Conservation (phyloP, 2,888 invertebrate species). For the Eupithecia exiguata region DNA sequence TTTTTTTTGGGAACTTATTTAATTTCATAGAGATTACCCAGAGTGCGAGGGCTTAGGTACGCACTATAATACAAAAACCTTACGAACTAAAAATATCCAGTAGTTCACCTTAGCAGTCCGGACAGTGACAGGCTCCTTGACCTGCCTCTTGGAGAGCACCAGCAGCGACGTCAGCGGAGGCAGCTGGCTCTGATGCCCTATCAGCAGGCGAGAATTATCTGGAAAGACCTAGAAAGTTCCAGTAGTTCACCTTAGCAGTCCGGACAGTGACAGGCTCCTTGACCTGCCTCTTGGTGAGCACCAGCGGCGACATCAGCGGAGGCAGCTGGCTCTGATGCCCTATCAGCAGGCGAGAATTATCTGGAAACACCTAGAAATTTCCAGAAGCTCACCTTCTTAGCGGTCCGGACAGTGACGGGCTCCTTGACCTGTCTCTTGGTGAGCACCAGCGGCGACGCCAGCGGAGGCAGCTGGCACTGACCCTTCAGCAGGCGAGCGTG, state of each 20-base stretch:
- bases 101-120: constrained; percentile 47
- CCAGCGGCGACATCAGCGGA: constrained; percentile 73
- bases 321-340: constrained; percentile 75
- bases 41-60: too few relatives aligned
- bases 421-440: constrained; percentile 67
- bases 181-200: constrained; percentile 72
- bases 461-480: constrained; percentile 73
- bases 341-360: constrained; percentile 55
- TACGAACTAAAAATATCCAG: not conserved
- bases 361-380: not conserved
- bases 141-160: constrained; percentile 53
- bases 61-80: too few relatives aligned
- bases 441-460: constrained; percentile 75
- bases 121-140: constrained; percentile 45
- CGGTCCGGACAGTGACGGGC: constrained; percentile 57
- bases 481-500: constrained; percentile 68
- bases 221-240: not conserved
- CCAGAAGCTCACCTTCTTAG: constrained; percentile 30
- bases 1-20: too few relatives aligned
- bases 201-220: constrained; percentile 53
- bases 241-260: constrained; percentile 41
- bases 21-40: too few relatives aligned
- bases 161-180: constrained; percentile 59
- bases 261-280: constrained; percentile 49
- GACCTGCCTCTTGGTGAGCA: constrained; percentile 50